phyloP scores from a whole-genome alignment of 2,797 vertebrate genomes.

The Artibeus lituratus region DNA sequence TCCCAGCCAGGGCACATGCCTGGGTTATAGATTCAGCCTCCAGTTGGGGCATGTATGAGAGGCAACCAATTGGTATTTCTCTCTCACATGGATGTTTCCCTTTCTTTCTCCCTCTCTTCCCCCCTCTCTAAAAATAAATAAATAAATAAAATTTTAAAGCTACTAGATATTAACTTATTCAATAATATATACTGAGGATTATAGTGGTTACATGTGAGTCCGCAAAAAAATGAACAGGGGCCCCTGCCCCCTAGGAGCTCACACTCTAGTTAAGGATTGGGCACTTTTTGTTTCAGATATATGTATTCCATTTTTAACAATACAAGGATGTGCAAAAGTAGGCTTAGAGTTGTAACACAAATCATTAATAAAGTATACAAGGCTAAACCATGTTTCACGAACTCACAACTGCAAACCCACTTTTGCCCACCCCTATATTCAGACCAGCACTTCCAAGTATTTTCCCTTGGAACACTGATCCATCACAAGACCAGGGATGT shows the following conservation, averaged over 20 bases:
- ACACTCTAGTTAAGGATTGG: not conserved
- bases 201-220: not conserved
- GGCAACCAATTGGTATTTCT: not conserved
- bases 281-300: not conserved
- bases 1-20: not conserved
- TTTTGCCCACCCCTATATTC: not conserved
- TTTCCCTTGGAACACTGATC: not conserved
- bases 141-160: not conserved
- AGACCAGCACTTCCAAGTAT: not conserved
- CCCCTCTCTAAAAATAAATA: not conserved
- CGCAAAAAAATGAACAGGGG: not conserved
- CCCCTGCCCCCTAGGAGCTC: not conserved
- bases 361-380: not conserved
- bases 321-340: not conserved
- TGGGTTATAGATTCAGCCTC: not conserved
- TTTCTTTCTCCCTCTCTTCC: not conserved
- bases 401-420: not conserved
- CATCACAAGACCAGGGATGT: not conserved
- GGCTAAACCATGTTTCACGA: not conserved
- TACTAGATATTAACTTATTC: conserved; percentile 7
- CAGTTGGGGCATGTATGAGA: not conserved
- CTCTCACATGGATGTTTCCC: not conserved
- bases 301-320: conserved; percentile 5
- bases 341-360: not conserved
- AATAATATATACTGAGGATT: not conserved